Conservation (phyloP, 1,140 invertebrate genomes). For the Drosophila obscura region DNA sequence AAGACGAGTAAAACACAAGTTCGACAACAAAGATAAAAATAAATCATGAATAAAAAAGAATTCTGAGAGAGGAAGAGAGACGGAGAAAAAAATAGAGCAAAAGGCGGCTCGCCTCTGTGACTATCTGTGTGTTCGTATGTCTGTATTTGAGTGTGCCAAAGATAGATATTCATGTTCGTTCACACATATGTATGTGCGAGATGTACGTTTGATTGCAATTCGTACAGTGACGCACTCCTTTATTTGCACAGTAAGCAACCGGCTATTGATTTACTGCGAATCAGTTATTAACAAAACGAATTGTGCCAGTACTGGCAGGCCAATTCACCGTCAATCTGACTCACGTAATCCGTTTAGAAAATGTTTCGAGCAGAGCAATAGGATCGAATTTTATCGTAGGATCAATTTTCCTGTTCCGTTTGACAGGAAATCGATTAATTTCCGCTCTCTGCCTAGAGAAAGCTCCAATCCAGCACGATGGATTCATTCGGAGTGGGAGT, state of each 20-base stretch:
- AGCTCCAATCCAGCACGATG: slow-evolving; percentile 24
- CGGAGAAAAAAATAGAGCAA: slow-evolving; percentile 46
- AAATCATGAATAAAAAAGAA: slow-evolving; percentile 76
- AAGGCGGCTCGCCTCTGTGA: slow-evolving; percentile 35
- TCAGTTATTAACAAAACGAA: slow-evolving; percentile 32
- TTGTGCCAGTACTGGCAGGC: slow-evolving; percentile 1
- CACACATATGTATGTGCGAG: slow-evolving; percentile 11
- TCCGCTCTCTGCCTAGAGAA: slow-evolving; percentile 36
- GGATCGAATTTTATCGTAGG: slow-evolving; percentile 33
- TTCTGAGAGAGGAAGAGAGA: slow-evolving; percentile 31
- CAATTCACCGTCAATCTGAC: slow-evolving; percentile 8
- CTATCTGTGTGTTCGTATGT: slow-evolving; percentile 9
- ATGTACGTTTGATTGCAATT: too few relatives aligned
- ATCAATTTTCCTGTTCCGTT: slow-evolving; percentile 41
- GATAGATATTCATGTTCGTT: slow-evolving; percentile 44
- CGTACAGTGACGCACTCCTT: slow-evolving; percentile 42
- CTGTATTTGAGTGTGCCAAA: slow-evolving; percentile 35
- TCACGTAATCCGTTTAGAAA: slow-evolving; percentile 33
- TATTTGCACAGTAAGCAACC: slow-evolving; percentile 32
- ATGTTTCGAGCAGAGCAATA: slow-evolving; percentile 6
- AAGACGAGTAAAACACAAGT: slow-evolving; percentile 42
- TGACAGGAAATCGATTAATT: slow-evolving; percentile 42
- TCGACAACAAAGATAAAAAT: slow-evolving; percentile 73
- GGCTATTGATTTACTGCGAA: slow-evolving; percentile 37
- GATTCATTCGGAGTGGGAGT: neutral